Evolutionary conservation across 2,113 vertebrate species (phyloP).

Genomic region (mouse (Mus musculus)): GRCm39 chr10:121021501-121022000

Average conservation of each 20-base stretch:
- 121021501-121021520: background rate
- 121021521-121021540: constrained; percentile 39
- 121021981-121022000: background rate
- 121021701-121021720: background rate
- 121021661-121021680: background rate
- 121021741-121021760: background rate
- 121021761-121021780: background rate
- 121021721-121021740: background rate
- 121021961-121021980: background rate
- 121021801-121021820: background rate
- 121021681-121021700: background rate
- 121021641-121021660: background rate
- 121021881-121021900: background rate
- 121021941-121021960: background rate
- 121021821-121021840: background rate
- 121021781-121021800: no score
- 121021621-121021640: background rate
- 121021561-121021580: background rate
- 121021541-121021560: background rate
- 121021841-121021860: background rate
- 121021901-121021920: background rate
- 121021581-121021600: constrained; percentile 12
- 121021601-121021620: background rate
- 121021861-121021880: background rate
- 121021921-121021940: background rate